phyloP scores from a whole-genome alignment of 2,113 vertebrate species.

The Strix uralensis region DNA sequence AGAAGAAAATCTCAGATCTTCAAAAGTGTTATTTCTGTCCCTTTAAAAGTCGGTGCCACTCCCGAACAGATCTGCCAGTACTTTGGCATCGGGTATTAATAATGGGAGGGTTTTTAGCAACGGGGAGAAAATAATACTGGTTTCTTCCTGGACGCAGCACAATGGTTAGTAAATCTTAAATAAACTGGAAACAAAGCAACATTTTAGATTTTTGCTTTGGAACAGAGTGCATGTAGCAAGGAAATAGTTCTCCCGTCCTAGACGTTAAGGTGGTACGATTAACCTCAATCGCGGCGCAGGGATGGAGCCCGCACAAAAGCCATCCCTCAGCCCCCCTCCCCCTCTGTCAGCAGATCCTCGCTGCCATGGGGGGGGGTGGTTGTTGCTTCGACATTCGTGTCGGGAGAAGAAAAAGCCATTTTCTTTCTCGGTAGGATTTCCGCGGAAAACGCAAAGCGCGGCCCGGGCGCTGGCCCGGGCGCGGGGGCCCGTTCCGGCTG shows the following conservation, averaged over 20 bases:
- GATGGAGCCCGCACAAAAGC: not conserved
- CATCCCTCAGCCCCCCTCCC: not conserved
- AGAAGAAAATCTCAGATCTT: not conserved
- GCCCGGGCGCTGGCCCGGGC: not conserved
- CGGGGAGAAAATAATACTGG: accelerated
- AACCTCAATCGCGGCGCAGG: accelerated
- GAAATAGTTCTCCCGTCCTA: not conserved
- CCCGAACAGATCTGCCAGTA: too few relatives aligned
- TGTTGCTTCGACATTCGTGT: accelerated
- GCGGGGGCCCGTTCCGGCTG: not conserved
- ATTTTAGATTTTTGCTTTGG: not conserved
- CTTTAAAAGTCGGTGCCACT: not conserved
- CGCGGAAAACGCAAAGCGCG: not conserved
- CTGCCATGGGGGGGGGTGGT: accelerated
- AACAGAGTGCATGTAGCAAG: accelerated
- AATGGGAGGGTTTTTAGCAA: not conserved
- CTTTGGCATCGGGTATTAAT: not conserved
- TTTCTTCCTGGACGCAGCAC: not conserved
- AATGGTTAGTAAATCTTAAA: not conserved
- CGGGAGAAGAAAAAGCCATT: not conserved
- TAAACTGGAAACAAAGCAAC: not conserved
- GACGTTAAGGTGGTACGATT: accelerated
- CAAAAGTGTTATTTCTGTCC: not conserved
- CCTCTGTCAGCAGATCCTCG: not conserved
- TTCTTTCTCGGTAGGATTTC: not conserved